These are phyloP conservation scores for Rhadina sibilatrix DNA, from an alignment of 2,113 vertebrate genomes.

Conservation along the genomic window DNA sequence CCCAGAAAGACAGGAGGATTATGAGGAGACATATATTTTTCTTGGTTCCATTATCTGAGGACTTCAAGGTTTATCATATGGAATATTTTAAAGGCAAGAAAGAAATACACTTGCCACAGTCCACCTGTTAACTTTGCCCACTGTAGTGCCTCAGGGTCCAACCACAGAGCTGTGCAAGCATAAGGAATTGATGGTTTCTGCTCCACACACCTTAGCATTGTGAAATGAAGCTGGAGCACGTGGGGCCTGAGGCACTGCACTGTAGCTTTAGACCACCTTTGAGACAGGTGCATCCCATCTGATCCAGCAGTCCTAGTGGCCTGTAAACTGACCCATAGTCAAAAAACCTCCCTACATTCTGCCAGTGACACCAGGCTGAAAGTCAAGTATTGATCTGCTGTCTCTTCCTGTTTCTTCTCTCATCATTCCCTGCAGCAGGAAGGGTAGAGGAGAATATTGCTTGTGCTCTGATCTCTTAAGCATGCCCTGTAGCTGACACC, in stretches of 20 bases:
- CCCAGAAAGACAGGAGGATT: not conserved
- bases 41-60: not conserved
- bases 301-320: not conserved
- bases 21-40: not conserved
- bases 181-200: not conserved
- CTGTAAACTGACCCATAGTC: not conserved
- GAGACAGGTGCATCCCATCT: not conserved
- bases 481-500: not conserved
- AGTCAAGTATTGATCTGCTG: not conserved
- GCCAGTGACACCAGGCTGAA: not conserved
- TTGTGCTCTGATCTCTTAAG: not conserved
- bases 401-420: not conserved
- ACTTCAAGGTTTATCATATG: not conserved
- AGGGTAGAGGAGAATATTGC: not conserved
- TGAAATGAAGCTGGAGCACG: not conserved
- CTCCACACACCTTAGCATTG: not conserved
- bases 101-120: not conserved
- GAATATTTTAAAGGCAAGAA: not conserved
- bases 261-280: not conserved
- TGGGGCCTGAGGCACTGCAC: not conserved
- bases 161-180: not conserved
- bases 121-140: not conserved
- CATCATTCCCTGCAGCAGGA: not conserved
- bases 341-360: not conserved
- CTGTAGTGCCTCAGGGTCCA: not conserved